Conservation (phyloP, 2,797 vertebrate genomes). For the Furcifer pardalis region DNA sequence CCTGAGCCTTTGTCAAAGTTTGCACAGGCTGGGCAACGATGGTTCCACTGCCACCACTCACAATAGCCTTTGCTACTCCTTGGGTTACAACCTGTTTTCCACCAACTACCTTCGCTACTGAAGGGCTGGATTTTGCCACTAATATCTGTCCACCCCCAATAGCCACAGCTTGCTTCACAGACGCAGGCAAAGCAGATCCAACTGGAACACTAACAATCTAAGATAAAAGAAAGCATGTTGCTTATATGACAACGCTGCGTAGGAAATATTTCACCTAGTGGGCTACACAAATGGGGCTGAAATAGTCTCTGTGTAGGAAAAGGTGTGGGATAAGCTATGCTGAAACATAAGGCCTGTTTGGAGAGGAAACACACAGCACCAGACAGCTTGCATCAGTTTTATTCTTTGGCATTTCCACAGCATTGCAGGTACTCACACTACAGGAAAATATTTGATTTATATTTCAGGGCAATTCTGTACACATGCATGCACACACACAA, state of each 20-base stretch:
- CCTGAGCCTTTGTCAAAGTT: slow-evolving; percentile 83
- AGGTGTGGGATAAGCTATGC: neutral
- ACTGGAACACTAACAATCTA: slow-evolving; percentile 94
- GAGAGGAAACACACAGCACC: neutral
- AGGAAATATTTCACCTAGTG: neutral
- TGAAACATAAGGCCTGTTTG: neutral
- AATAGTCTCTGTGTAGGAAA: neutral
- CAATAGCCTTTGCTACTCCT: slow-evolving; percentile 96
- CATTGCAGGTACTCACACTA: too few species aligned
- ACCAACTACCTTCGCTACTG: slow-evolving; percentile 88
- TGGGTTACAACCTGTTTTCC: slow-evolving; percentile 96
- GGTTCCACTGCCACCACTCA: slow-evolving; percentile 86
- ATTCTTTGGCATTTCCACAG: too few species aligned
- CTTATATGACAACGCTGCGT: neutral
- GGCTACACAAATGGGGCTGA: neutral
- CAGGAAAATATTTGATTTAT: too few species aligned
- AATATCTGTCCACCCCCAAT: slow-evolving; percentile 96
- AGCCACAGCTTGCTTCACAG: slow-evolving; percentile 93
- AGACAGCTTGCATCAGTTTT: neutral
- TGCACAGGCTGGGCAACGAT: slow-evolving; percentile 88
- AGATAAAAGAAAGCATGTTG: slow-evolving; percentile 41
- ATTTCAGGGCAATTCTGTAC: too few species aligned
- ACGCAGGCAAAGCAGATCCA: slow-evolving; percentile 88
- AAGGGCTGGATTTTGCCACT: slow-evolving; percentile 91
- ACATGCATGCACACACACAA: too few species aligned